Evolutionary conservation across 2,888 invertebrate species (phyloP).

Genomic region (Apantesis nais): DNA sequence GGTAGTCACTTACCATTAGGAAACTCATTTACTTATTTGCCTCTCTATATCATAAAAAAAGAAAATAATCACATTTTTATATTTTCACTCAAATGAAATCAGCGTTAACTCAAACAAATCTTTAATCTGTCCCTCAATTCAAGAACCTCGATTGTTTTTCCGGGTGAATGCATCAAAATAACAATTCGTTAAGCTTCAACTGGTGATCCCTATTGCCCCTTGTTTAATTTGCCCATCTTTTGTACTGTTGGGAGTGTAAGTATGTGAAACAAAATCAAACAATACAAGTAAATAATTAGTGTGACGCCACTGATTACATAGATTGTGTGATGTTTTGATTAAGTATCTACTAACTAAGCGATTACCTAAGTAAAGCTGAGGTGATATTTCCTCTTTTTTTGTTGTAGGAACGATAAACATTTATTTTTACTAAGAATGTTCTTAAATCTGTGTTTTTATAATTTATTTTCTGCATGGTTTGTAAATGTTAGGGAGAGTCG

Average conservation of each 20-base stretch:
- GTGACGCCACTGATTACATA: conserved; percentile 1
- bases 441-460: no score
- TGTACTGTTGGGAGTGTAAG: conserved; percentile 40
- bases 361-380: no score
- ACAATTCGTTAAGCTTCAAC: conserved; percentile 76
- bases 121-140: conserved; percentile 76
- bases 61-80: conserved; percentile 30
- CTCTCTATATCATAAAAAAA: not conserved
- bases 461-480: no score
- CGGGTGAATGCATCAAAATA: conserved; percentile 82
- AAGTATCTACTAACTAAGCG: not conserved
- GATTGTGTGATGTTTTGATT: not conserved
- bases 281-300: conserved; percentile 27
- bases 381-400: not conserved
- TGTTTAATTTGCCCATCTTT: conserved; percentile 48
- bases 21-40: no score
- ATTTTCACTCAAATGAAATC: conserved; percentile 53
- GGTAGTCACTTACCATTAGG: no score
- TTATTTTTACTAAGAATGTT: no score
- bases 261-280: conserved; percentile 42
- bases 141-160: conserved; percentile 79
- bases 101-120: conserved; percentile 72
- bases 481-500: no score
- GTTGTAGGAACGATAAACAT: no score
- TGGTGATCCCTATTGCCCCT: conserved; percentile 64